Conservation (phyloP, 30 jellyfish, hydroid and myxozoan species). For the Hydractinia echinata region DNA sequence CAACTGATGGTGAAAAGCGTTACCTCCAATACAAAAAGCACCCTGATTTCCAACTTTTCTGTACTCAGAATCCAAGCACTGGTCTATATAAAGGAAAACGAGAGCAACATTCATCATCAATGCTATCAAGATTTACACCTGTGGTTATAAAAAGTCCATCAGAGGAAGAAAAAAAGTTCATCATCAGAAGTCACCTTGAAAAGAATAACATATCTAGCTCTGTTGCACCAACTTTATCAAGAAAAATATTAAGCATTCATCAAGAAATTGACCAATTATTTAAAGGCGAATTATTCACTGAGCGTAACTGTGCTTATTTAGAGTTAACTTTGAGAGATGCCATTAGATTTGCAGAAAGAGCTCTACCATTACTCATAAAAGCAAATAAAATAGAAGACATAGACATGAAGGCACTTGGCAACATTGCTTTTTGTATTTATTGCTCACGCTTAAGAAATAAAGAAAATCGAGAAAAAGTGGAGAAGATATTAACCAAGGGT, state of each 20-base stretch:
- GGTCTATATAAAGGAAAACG: constrained; percentile 16
- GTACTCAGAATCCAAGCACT: constrained; percentile 17
- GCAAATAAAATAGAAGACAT: not conserved
- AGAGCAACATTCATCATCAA: constrained; percentile 23
- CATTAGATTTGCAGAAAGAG: constrained; percentile 3
- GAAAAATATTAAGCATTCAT: not conserved
- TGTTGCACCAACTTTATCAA: not conserved
- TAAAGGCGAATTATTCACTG: not conserved
- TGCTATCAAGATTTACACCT: constrained; percentile 19
- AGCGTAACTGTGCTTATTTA: not conserved
- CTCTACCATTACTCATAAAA: not conserved
- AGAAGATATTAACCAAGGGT: not conserved
- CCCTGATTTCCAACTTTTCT: constrained; percentile 1
- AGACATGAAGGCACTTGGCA: not conserved
- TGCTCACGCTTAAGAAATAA: constrained; percentile 7
- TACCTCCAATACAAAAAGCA: constrained; percentile 9
- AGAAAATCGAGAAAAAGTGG: not conserved
- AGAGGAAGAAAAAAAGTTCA: not conserved
- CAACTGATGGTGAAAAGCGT: constrained; percentile 9
- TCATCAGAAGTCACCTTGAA: not conserved
- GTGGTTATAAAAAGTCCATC: not conserved
- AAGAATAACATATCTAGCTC: not conserved
- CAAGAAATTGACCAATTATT: not conserved
- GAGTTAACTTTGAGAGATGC: constrained; percentile 19
- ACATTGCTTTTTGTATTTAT: constrained; percentile 1